Evolutionary conservation across 2,797 vertebrate species (phyloP), one percentile per base, ranked within the genome.

Genomic region (Petrocephalus schoutedeni): DNA sequence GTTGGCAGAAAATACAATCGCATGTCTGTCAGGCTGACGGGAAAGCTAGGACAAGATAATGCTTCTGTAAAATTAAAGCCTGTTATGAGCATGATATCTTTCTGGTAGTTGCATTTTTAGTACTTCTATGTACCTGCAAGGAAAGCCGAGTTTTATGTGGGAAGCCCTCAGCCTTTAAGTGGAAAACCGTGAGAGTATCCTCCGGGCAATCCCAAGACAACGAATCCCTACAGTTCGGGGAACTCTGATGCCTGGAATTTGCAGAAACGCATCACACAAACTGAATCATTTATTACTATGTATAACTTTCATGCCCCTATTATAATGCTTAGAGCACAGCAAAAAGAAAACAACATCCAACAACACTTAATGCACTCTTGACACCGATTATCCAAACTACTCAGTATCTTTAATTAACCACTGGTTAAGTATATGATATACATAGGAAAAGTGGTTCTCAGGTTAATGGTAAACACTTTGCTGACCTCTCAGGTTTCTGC

Each of bases 401-500:
- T 23, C 49, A 12, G 8, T 28, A 54, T 54, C 45, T 54, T 83
- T 83, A 82, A 82, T 51, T 83, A 51, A 51, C 9, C 45, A 53
- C n/a, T 45, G 84, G 21, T 54, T 86, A 3, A 28, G 51, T 85
- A 16, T 32, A 58, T 54, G 56, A 59, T 41, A 0, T n/a, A 32
- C n/a, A 28, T 6, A 51, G 45, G 28, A 41, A 57, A 58, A 28
- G n/a, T 36, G 53, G 54, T 28, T 36, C 16, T 86, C 28, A 36
- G 56, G 53, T 19, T 51, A 28, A 85, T 5, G 23, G 54, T 6
- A 57, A 59, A 86, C 84, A 57, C 54, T 86, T 54, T 89, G 90
- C 93, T 90, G 83, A 96, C 95, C 95, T 94, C 85, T 90, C 23
- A 0, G 86, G 4, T 49, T 89, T 90, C 90, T 71, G 84, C 56